These are phyloP conservation scores for Malurus leucopterus DNA, from an alignment of 2,797 vertebrate genomes.

Conservation along the genomic window DNA sequence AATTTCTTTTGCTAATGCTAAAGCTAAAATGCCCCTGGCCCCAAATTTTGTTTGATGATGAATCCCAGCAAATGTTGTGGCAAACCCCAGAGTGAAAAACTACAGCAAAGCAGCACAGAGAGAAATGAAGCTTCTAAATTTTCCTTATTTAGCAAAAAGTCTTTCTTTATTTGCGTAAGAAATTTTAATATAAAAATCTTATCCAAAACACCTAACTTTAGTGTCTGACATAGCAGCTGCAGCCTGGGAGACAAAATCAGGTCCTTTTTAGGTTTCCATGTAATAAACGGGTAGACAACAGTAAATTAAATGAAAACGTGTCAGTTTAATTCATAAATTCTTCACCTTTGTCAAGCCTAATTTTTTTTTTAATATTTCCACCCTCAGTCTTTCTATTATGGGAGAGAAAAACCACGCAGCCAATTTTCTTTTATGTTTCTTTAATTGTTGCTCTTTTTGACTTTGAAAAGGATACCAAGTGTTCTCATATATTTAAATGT, in stretches of 20 bases:
- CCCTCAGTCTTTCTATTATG: conserved; percentile 5
- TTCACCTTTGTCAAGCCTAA: background rate
- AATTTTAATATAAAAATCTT: background rate
- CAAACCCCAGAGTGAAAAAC: background rate
- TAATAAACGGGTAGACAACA: conserved; percentile 30
- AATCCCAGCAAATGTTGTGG: background rate
- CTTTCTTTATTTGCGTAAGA: background rate
- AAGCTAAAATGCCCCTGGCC: background rate
- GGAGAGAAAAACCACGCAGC: background rate
- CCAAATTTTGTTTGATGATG: background rate
- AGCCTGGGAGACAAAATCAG: conserved; percentile 19
- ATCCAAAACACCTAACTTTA: background rate
- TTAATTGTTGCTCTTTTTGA: background rate
- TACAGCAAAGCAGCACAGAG: background rate
- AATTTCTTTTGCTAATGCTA: background rate
- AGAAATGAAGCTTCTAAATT: background rate
- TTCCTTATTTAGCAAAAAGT: background rate
- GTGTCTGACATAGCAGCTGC: background rate
- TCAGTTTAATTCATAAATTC: conserved; percentile 21
- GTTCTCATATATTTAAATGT: conserved; percentile 1
- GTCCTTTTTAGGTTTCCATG: background rate
- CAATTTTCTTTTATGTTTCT: conserved; percentile 5
- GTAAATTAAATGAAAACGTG: conserved; percentile 12
- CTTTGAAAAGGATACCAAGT: conserved; percentile 2
- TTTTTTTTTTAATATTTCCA: background rate